phyloP scores from a whole-genome alignment of 2,797 vertebrate species.

The Danio jaintianensis region DNA sequence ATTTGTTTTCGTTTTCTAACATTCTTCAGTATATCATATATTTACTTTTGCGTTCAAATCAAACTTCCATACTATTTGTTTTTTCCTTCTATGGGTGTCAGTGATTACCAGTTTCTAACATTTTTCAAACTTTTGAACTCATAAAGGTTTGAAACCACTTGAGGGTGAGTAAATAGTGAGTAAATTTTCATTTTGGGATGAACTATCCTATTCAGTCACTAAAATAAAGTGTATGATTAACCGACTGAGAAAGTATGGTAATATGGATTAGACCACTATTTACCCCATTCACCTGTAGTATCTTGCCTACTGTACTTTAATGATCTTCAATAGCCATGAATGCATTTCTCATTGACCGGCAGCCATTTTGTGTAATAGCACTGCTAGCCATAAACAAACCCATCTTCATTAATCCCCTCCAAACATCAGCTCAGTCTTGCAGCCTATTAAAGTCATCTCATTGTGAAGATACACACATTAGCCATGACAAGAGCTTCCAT shows the following conservation, averaged over 20 bases:
- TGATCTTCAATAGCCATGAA: not conserved
- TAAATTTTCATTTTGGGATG: no score
- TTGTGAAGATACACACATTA: slow-evolving; percentile 55
- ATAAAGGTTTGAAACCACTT: no score
- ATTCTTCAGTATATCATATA: no score
- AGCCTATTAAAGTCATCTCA: slow-evolving; percentile 44
- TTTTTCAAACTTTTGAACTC: no score
- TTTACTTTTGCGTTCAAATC: no score
- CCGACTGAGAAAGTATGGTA: not conserved
- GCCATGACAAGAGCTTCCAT: slow-evolving; percentile 55
- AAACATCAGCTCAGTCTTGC: slow-evolving; percentile 20
- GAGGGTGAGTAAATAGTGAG: no score
- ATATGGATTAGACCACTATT: not conserved
- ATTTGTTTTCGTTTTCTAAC: no score
- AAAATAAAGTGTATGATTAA: not conserved
- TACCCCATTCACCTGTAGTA: not conserved
- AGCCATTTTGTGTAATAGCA: not conserved
- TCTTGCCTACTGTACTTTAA: not conserved
- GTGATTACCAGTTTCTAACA: no score
- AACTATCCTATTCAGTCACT: no score
- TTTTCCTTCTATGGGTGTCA: no score
- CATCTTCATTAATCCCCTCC: slow-evolving; percentile 6
- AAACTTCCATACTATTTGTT: no score
- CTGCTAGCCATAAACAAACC: not conserved
- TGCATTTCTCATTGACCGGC: not conserved